These are phyloP conservation scores for Ptychochromis oligacanthus DNA, from an alignment of 2,113 vertebrate species.

Conservation along the genomic window DNA sequence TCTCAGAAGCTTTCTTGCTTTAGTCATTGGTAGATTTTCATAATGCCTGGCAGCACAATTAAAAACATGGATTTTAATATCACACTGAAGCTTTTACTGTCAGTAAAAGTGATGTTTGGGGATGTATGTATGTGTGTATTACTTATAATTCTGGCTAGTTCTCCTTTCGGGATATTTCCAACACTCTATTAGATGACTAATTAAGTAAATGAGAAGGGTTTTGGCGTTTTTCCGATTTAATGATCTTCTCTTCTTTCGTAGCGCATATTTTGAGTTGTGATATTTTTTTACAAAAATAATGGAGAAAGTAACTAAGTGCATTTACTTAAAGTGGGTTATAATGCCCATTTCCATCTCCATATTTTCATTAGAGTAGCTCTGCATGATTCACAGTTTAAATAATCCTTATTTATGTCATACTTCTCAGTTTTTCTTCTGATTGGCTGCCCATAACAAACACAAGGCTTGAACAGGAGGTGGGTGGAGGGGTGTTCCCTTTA, in stretches of 20 bases:
- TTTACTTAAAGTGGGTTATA: not conserved
- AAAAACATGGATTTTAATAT: slow-evolving; percentile 33
- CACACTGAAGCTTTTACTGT: slow-evolving; percentile 17
- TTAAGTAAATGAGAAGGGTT: slow-evolving; percentile 9
- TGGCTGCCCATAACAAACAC: not conserved
- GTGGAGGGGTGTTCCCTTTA: not conserved
- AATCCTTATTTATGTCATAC: not conserved
- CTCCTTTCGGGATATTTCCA: not conserved
- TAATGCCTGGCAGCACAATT: slow-evolving; percentile 37
- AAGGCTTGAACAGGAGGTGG: not conserved
- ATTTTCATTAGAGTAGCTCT: not conserved
- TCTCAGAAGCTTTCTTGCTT: slow-evolving; percentile 51
- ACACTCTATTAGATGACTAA: slow-evolving; percentile 13
- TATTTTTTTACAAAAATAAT: not conserved
- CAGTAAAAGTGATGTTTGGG: slow-evolving; percentile 8
- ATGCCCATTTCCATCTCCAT: not conserved
- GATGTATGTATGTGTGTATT: not conserved
- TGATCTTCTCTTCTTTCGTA: not conserved
- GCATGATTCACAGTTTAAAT: not conserved
- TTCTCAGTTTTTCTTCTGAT: not conserved
- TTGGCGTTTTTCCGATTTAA: not conserved
- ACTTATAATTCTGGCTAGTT: not conserved
- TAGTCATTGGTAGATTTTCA: slow-evolving; percentile 46
- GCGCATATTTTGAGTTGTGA: not conserved
- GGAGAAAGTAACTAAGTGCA: not conserved